Conservation (phyloP, 2,888 invertebrate species). For the Nymphalis c-album region DNA sequence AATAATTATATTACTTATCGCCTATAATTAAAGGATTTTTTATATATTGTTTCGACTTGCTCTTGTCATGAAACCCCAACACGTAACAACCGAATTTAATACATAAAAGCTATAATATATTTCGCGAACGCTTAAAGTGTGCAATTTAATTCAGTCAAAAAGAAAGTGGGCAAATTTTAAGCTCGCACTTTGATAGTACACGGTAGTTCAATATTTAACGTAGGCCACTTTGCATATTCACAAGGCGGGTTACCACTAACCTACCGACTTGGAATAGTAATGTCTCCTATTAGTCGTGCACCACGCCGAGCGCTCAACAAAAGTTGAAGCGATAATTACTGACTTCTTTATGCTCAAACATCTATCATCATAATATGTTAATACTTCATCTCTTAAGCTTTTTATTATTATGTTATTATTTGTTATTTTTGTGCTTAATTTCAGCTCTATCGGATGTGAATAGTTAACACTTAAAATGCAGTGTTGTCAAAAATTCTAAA, state of each 20-base stretch:
- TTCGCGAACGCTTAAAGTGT: no score
- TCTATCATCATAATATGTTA: neutral
- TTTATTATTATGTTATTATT: neutral
- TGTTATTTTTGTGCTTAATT: no score
- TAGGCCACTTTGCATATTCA: constrained; percentile 73
- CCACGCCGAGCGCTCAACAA: constrained; percentile 34
- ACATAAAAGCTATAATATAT: no score
- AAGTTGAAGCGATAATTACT: constrained; percentile 44
- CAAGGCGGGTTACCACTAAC: constrained; percentile 61
- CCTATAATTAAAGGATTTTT: no score
- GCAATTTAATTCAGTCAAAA: neutral
- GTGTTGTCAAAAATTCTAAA: no score
- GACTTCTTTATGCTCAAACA: constrained; percentile 32
- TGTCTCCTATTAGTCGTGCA: constrained; percentile 53
- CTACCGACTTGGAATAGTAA: constrained; percentile 69
- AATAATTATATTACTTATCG: no score
- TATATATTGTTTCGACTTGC: no score
- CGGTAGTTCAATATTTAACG: constrained; percentile 67
- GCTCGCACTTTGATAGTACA: constrained; percentile 56
- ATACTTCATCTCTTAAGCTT: neutral
- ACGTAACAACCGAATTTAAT: no score
- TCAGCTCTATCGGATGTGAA: no score
- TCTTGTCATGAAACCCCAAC: no score
- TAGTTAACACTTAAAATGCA: no score
- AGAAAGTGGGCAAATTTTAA: constrained; percentile 34